Evolutionary conservation across 2,113 vertebrate species (phyloP), one percentile per base, ranked within the genome.

Genomic region (Halichoerus grypus): DNA sequence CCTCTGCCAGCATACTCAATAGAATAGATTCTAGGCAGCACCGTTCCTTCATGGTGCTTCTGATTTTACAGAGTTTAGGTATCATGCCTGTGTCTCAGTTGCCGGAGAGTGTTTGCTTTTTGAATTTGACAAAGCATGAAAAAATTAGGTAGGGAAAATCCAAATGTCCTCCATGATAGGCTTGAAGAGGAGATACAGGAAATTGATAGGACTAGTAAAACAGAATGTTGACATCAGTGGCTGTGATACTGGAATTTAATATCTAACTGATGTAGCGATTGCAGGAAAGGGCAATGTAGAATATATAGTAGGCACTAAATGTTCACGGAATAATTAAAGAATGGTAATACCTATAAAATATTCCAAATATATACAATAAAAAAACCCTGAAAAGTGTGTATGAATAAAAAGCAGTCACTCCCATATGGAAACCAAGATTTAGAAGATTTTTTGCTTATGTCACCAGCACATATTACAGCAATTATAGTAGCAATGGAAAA

Each of bases 181-280:
- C 28, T 4, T 67, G 31, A 92, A 59, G 5, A 65, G 3, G 31
- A 61, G 0, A 57, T 90, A 74, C 3, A 74, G 10, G 12, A 86
- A 96, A 81, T 36, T 3, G 49, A 77, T 28, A 81, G 3, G 33
- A 0, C 7, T 46, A 26, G 24, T 51, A 24, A 97, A 76, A 86
- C 11, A 65, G 33, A 4, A 46, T 31, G 24, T 28, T 46, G 14
- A 65, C 10, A 76, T 71, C 31, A 53, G 21, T 61, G 2, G 4
- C 88, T 88, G 49, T 76, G 12, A 67, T 88, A 80, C 21, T 87
- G 13, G 12, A 69, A 91, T 69, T 93, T 88, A 97, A 51, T 95
- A 69, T 36, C 55, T 91, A 96, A 46, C 53, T 84, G 8, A 88
- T 74, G 46, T 4, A 94, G 26, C 10, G 36, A 67, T 39, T 79